These are phyloP conservation scores for Choloepus hoffmanni DNA, from an alignment of 2,113 vertebrate genomes.

Conservation along the genomic window DNA sequence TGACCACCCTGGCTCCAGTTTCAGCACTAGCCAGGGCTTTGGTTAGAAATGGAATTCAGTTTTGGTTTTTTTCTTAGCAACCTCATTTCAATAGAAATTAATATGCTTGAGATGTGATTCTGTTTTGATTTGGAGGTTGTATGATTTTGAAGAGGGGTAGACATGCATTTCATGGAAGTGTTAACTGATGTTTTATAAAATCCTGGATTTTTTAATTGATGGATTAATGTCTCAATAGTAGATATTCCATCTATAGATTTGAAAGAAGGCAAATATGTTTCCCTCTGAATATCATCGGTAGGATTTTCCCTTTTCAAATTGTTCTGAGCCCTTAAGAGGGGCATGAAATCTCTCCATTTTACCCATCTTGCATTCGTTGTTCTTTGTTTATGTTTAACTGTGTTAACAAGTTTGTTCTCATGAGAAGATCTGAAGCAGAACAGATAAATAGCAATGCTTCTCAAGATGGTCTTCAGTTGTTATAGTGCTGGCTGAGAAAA, in stretches of 20 bases:
- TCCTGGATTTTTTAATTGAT: constrained; percentile 43
- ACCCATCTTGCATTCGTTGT: background rate
- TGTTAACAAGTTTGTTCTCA: background rate
- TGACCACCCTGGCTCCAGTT: accelerated
- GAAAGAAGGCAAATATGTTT: constrained; percentile 17
- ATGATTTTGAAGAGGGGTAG: constrained; percentile 34
- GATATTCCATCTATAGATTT: constrained; percentile 7
- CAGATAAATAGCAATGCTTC: background rate
- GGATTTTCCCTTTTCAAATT: background rate
- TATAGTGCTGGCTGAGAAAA: background rate
- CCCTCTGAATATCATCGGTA: background rate
- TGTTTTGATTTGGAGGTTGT: background rate
- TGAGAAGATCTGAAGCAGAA: background rate
- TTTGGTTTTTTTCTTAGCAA: constrained; percentile 7
- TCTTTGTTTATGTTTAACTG: background rate
- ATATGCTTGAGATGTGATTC: background rate
- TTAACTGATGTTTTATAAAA: background rate
- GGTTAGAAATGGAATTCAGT: constrained; percentile 27
- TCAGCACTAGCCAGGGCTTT: background rate
- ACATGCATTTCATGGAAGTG: background rate
- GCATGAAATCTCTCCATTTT: background rate
- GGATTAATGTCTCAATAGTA: background rate
- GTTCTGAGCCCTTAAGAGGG: background rate
- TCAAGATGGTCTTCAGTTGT: background rate
- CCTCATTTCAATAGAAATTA: background rate